phyloP scores from a whole-genome alignment of 2,797 vertebrate genomes.

The Danio kyathit region DNA sequence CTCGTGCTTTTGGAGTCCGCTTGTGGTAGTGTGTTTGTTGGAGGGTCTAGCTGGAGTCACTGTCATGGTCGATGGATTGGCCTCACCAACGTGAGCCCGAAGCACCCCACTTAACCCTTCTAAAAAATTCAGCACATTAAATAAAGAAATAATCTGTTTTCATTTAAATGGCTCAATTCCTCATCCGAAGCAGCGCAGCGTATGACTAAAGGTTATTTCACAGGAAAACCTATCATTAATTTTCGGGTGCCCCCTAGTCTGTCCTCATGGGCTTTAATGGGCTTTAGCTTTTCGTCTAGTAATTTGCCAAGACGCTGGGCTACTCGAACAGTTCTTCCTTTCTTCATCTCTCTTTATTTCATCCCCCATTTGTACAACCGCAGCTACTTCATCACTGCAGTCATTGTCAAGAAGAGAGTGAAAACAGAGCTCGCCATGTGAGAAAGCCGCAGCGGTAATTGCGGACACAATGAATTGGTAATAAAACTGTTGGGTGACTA shows the following conservation, averaged over 20 bases:
- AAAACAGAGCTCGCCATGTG: constrained; percentile 39
- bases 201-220: constrained; percentile 43
- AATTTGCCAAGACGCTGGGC: constrained; percentile 28
- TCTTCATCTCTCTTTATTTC: constrained; percentile 35
- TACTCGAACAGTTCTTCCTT: constrained; percentile 14
- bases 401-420: constrained; percentile 30
- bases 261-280: constrained; percentile 53
- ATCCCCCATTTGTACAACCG: constrained; percentile 14
- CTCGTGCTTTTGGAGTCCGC: constrained; percentile 15
- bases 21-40: constrained; percentile 45
- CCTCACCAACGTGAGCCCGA: constrained; percentile 70
- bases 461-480: constrained; percentile 64
- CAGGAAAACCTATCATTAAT: constrained; percentile 44
- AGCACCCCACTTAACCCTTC: constrained; percentile 69
- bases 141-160: constrained; percentile 52
- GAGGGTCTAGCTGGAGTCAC: constrained; percentile 37
- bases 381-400: constrained; percentile 23
- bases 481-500: constrained; percentile 70
- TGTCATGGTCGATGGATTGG: constrained; percentile 52
- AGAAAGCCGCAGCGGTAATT: constrained; percentile 58
- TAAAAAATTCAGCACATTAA: constrained; percentile 58
- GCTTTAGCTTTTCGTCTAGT: constrained; percentile 49
- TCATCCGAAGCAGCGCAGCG: constrained; percentile 44
- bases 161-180: constrained; percentile 57
- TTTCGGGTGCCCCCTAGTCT: constrained; percentile 49